Percentiles rank a stretch among this genome's conserved stretches.
Evolutionary conservation across 2,888 invertebrate genomes (phyloP).

Genomic region (Tachystola acroxantha): DNA sequence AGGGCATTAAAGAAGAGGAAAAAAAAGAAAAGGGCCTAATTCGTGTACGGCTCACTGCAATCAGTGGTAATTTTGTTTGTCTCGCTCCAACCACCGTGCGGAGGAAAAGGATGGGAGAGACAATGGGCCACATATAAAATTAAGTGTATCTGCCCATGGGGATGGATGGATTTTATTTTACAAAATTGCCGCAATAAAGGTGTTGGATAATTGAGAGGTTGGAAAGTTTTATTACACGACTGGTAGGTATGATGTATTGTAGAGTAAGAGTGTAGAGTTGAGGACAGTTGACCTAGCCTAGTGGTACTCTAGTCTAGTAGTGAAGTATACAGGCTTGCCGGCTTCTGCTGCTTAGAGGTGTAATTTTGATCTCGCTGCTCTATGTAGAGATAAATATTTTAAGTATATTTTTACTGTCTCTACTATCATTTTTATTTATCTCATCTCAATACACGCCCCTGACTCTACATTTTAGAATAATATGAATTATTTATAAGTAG

Average conservation of each 20-base stretch:
- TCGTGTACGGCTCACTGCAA: conserved; percentile 73
- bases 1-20: conserved; percentile 64
- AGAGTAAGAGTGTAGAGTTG: not conserved
- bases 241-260: conserved; percentile 16
- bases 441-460: too few species aligned
- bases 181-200: conserved; percentile 67
- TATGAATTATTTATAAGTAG: too few species aligned
- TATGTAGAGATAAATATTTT: too few species aligned
- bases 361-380: too few species aligned
- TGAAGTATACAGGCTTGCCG: too few species aligned
- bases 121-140: conserved; percentile 63
- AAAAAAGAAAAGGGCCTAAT: conserved; percentile 66
- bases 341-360: too few species aligned
- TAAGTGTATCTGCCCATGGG: conserved; percentile 63
- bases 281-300: not conserved
- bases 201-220: conserved; percentile 67
- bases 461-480: too few species aligned
- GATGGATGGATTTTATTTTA: conserved; percentile 57
- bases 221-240: conserved; percentile 44
- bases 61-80: conserved; percentile 65
- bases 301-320: not conserved
- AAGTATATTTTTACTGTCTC: too few species aligned
- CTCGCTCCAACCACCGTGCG: conserved; percentile 31
- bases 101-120: conserved; percentile 35
- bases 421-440: too few species aligned